Evolutionary conservation across 2,113 vertebrate species (phyloP).

Genomic region (Elephas maximus): DNA sequence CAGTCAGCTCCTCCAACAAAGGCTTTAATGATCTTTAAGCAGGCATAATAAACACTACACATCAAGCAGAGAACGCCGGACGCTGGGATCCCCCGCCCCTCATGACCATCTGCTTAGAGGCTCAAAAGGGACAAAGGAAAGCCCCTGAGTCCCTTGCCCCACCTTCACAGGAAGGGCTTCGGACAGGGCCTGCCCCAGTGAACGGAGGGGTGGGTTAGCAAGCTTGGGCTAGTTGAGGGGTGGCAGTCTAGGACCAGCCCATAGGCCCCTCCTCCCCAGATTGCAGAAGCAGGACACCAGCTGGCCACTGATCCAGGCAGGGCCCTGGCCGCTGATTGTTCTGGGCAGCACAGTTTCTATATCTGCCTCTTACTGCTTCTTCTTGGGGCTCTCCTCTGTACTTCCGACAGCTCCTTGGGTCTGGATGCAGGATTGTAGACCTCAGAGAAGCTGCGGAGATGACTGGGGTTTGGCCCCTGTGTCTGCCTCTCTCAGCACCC

Average conservation of each 20-base stretch:
- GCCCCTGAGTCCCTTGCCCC: background rate
- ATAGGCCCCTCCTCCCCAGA: accelerated
- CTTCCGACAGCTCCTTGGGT: background rate
- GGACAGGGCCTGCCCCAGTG: background rate
- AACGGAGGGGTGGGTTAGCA: background rate
- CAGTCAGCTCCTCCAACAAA: conserved; percentile 85
- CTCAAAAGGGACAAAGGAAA: background rate
- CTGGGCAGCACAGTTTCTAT: accelerated
- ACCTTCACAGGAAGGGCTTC: background rate
- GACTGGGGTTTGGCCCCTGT: background rate
- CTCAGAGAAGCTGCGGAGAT: background rate
- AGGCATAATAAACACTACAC: conserved; percentile 82
- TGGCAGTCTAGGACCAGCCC: background rate
- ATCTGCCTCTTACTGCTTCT: background rate
- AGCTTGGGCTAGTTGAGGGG: background rate
- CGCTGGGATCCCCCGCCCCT: background rate
- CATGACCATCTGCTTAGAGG: background rate
- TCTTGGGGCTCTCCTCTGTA: background rate
- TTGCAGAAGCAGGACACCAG: background rate
- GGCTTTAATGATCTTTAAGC: conserved; percentile 88
- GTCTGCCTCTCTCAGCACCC: too few species aligned
- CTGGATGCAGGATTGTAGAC: background rate
- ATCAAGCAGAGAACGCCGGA: conserved; percentile 49
- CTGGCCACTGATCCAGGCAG: accelerated
- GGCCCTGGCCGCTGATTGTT: accelerated